These are phyloP conservation scores for Callopanchax toddi DNA, from an alignment of 2,113 vertebrate genomes.

Conservation along the genomic window DNA sequence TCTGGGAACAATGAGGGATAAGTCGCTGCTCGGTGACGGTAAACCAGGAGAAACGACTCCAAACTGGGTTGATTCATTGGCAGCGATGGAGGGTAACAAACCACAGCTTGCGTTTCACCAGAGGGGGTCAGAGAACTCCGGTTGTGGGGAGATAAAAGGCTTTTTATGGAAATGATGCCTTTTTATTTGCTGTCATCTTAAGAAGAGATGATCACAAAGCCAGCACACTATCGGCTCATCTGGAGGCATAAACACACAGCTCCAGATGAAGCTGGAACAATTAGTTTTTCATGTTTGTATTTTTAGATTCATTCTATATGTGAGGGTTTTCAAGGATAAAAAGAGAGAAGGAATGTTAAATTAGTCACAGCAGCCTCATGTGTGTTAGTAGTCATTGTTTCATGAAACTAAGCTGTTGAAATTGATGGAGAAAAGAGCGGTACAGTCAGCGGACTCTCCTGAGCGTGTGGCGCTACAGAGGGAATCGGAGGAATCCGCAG, in stretches of 20 bases:
- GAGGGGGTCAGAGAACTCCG: slow-evolving; percentile 42
- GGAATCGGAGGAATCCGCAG: slow-evolving; percentile 60
- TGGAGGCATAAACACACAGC: slow-evolving; percentile 27
- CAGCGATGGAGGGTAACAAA: slow-evolving; percentile 33
- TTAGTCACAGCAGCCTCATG: slow-evolving; percentile 17
- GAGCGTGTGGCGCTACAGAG: slow-evolving; percentile 46
- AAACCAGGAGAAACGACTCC: slow-evolving; percentile 42
- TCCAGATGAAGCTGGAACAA: slow-evolving; percentile 13
- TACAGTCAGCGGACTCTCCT: slow-evolving; percentile 41
- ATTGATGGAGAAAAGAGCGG: slow-evolving; percentile 29
- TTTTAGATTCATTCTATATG: neutral
- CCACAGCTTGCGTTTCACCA: slow-evolving; percentile 39
- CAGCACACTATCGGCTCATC: slow-evolving; percentile 30
- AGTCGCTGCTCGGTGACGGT: slow-evolving; percentile 47
- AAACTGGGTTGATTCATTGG: slow-evolving; percentile 32
- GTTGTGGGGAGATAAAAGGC: slow-evolving; percentile 59
- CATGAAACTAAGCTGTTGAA: slow-evolving; percentile 49
- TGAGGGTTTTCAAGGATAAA: slow-evolving; percentile 13
- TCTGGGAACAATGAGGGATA: slow-evolving; percentile 55
- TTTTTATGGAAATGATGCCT: slow-evolving; percentile 56
- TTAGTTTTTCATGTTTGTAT: slow-evolving; percentile 12
- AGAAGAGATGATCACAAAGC: slow-evolving; percentile 39
- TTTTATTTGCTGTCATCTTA: slow-evolving; percentile 15
- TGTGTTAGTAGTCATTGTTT: slow-evolving; percentile 59
- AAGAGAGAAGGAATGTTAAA: slow-evolving; percentile 12